These are phyloP conservation scores for Clupea harengus DNA, from an alignment of 2,113 vertebrate species.

Conservation along the genomic window DNA sequence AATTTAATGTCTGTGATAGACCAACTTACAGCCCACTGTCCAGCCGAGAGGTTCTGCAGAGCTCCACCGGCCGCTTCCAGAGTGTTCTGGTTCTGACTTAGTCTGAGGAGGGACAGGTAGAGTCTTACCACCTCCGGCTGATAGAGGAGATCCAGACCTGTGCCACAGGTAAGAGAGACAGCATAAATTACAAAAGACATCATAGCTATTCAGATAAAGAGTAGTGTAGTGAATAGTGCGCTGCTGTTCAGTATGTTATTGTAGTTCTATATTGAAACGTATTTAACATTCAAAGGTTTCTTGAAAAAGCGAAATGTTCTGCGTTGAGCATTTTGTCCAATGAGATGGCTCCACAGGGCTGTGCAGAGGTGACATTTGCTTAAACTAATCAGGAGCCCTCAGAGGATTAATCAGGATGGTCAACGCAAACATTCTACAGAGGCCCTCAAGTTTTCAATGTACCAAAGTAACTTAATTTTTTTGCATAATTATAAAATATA, in stretches of 20 bases:
- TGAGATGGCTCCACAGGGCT: not conserved
- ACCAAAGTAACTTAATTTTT: not conserved
- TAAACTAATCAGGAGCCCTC: not conserved
- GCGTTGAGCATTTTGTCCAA: not conserved
- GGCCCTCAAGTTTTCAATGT: not conserved
- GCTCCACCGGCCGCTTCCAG: slow-evolving; percentile 93
- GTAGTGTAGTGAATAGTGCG: not conserved
- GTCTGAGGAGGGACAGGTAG: slow-evolving; percentile 92
- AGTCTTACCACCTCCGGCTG: slow-evolving; percentile 94
- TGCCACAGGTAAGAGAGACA: not conserved
- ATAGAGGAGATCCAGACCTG: slow-evolving; percentile 93
- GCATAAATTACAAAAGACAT: too few relatives aligned
- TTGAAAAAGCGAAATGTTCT: not conserved
- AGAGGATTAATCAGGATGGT: not conserved
- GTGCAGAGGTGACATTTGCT: too few relatives aligned
- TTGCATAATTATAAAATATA: not conserved
- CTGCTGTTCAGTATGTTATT: not conserved
- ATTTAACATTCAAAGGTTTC: not conserved
- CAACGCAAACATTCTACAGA: not conserved
- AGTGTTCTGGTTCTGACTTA: slow-evolving; percentile 96
- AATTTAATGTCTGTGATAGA: not conserved
- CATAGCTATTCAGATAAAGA: not conserved
- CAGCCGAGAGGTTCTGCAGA: slow-evolving; percentile 93
- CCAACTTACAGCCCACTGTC: slow-evolving; percentile 82
- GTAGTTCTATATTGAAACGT: not conserved